Base-by-base conservation (phyloP, 2,797 vertebrate species). In the Chelmon rostratus region DNA sequence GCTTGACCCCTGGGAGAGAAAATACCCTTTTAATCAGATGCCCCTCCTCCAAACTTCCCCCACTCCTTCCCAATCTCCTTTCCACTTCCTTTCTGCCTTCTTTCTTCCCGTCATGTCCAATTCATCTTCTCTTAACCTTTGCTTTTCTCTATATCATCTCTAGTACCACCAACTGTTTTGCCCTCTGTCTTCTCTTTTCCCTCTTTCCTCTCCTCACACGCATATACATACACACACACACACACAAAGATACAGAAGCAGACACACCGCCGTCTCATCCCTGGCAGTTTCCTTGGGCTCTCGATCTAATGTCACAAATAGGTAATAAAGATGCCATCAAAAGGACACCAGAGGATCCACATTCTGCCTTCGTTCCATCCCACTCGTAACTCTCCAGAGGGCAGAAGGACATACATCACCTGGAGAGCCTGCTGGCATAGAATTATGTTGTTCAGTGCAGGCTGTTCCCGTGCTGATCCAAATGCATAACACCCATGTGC, bases 291-390 rank as follows among this genome's bases (percentile, higher is more conserved):
- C 83, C 83, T 18, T 77, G 77, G 64, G 79, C 76, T 86, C 70
- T 84, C 56, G 42, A 84, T 91, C 82, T 72, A 82, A 85, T 89
- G 91, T 88, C 91, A 92, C 85, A 89, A 88, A 86, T 84, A 83
- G 88, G 89, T 91, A 91, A 92, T 93, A 90, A 93, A 94, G 78
- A 90, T 88, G 84, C 83, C 82, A 85, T 92, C 83, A 91, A 90
- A 91, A 90, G 86, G 88, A 92, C 89, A 90, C 83, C 78, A 72
- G 88, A 90, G 86, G 76, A 90, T 92, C 88, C 89, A 75, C 87
- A 88, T 89, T 88, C 83, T 79, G 79, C 82, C 72, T 82, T 50
- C 56, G 54, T 84, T 82, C 81, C 76, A 77, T 83, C 73, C 76
- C 37, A 62, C 84, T 91, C 79, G 8, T 91, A 93, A 94, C 81